A percentile compares a stretch with the other conserved stretches of the same genome.
phyloP scores from a whole-genome alignment of 2,888 invertebrate genomes.

The Stenurella melanura region DNA sequence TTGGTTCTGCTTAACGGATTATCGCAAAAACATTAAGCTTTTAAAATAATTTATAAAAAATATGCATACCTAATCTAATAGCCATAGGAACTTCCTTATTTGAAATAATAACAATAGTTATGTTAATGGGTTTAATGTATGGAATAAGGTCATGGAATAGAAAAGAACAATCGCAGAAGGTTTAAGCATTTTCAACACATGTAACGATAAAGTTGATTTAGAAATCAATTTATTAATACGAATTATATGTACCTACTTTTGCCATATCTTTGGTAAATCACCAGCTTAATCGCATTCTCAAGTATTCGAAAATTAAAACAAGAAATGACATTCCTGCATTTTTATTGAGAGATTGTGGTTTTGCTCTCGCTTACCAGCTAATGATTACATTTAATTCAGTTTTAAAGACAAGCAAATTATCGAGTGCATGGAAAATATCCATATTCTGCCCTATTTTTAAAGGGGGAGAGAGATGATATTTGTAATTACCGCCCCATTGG shows the following conservation, averaged over 20 bases:
- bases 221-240: background rate
- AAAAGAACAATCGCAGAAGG: slow-evolving; percentile 24
- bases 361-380: too few relatives aligned
- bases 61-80: slow-evolving; percentile 14
- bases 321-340: too few relatives aligned
- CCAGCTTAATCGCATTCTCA: too few relatives aligned
- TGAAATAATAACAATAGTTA: slow-evolving; percentile 34
- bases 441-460: too few relatives aligned
- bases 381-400: too few relatives aligned
- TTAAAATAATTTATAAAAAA: slow-evolving; percentile 5
- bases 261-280: too few relatives aligned
- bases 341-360: too few relatives aligned
- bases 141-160: slow-evolving; percentile 29
- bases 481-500: too few relatives aligned
- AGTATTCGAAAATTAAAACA: too few relatives aligned
- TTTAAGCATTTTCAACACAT: background rate
- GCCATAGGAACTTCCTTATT: slow-evolving; percentile 30
- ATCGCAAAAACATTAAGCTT: background rate
- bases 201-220: background rate
- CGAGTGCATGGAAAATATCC: too few relatives aligned
- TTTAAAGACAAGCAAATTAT: too few relatives aligned
- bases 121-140: slow-evolving; percentile 33
- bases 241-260: background rate
- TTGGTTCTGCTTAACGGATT: background rate
- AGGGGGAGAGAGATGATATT: too few relatives aligned